These are phyloP conservation scores for Andricus curvator DNA, from an alignment of 2,888 invertebrate genomes.

Conservation along the genomic window DNA sequence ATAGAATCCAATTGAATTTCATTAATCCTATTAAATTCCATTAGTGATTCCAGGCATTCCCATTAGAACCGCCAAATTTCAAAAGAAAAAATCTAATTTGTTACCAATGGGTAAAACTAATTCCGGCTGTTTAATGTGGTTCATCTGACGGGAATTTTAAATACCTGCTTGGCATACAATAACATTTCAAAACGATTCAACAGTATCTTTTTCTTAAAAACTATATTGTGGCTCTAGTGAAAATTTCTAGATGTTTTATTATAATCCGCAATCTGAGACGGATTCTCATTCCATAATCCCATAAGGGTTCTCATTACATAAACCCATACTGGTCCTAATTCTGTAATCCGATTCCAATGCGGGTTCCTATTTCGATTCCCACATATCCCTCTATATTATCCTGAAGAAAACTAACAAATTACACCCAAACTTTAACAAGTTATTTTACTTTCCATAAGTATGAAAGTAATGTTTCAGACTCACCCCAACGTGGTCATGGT, in stretches of 20 bases:
- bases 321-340: neutral
- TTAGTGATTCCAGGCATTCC: neutral
- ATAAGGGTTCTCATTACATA: neutral
- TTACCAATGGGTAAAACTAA: too few relatives aligned
- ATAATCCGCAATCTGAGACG: neutral
- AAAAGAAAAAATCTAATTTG: neutral
- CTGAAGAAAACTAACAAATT: neutral
- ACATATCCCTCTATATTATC: too few relatives aligned
- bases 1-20: conserved; percentile 7
- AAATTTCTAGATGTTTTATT: neutral
- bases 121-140: too few relatives aligned
- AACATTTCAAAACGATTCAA: too few relatives aligned
- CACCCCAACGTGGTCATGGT: conserved; percentile 99
- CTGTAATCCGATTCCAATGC: neutral
- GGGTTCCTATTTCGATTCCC: neutral
- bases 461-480: conserved; percentile 79
- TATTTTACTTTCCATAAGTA: neutral
- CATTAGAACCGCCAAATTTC: neutral
- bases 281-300: conserved; percentile 2
- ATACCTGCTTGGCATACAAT: too few relatives aligned
- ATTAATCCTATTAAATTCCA: conserved; percentile 7
- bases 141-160: too few relatives aligned
- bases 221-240: too few relatives aligned
- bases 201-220: too few relatives aligned
- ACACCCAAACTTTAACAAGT: neutral